A percentile compares a stretch with the other conserved stretches of the same genome.
phyloP scores from a whole-genome alignment of 2,888 invertebrate genomes.

The Chelonus formosanus region DNA sequence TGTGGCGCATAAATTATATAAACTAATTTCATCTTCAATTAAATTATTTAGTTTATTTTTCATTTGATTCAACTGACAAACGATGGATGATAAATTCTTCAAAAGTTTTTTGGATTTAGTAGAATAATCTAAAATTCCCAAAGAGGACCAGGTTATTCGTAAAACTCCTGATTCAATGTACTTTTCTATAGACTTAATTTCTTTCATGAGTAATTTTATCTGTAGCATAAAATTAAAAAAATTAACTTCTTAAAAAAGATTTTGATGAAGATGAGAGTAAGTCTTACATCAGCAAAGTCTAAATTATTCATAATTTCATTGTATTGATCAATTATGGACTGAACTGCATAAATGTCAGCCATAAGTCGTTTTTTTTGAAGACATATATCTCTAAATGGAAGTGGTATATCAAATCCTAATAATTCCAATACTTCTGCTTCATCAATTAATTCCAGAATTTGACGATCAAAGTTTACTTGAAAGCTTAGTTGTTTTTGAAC shows the following conservation, averaged over 20 bases:
- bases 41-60: slow-evolving; percentile 51
- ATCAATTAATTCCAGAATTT: slow-evolving; percentile 74
- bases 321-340: slow-evolving; percentile 72
- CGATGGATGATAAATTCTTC: slow-evolving; percentile 72
- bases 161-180: slow-evolving; percentile 82
- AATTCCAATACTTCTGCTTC: slow-evolving; percentile 81
- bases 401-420: slow-evolving; percentile 71
- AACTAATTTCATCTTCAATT: slow-evolving; percentile 49
- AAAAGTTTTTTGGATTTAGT: slow-evolving; percentile 68
- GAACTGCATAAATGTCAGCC: slow-evolving; percentile 72
- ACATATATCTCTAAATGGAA: slow-evolving; percentile 68
- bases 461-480: slow-evolving; percentile 72
- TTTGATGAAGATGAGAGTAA: slow-evolving; percentile 13
- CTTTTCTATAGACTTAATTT: slow-evolving; percentile 77
- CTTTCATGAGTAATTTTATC: slow-evolving; percentile 75
- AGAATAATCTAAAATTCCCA: slow-evolving; percentile 81
- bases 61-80: slow-evolving; percentile 73
- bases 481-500: slow-evolving; percentile 76
- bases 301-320: slow-evolving; percentile 73
- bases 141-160: slow-evolving; percentile 86
- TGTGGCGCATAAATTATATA: slow-evolving; percentile 52
- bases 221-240: slow-evolving; percentile 47
- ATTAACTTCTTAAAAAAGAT: not conserved
- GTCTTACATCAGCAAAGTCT: slow-evolving; percentile 74
- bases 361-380: slow-evolving; percentile 74